Conservation (phyloP, 2,113 vertebrate species). For the Protobothrops flavoviridis region DNA sequence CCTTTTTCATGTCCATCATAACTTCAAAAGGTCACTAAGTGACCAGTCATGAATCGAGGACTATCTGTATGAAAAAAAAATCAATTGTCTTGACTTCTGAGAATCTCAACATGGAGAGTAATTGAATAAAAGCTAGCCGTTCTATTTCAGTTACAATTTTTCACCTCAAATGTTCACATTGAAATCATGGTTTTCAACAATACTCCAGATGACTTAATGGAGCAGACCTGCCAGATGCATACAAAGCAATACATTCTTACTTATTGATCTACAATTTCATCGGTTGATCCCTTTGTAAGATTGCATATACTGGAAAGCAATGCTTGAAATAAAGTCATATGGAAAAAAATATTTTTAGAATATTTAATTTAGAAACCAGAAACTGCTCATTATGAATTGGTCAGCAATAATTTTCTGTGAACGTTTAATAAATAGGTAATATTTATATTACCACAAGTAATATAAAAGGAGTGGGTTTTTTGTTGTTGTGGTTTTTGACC, state of each 20-base stretch:
- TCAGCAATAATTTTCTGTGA: not conserved
- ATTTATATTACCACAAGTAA: not conserved
- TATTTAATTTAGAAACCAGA: not conserved
- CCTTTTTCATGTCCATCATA: not conserved
- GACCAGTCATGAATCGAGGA: too few species aligned
- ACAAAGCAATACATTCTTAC: not conserved
- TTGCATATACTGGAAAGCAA: not conserved
- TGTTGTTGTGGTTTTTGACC: not conserved
- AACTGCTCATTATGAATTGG: not conserved
- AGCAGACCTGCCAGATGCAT: not conserved
- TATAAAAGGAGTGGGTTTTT: not conserved
- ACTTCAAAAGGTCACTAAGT: not conserved
- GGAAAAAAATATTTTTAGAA: not conserved
- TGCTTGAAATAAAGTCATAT: not conserved
- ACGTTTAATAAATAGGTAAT: not conserved
- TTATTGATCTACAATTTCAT: not conserved
- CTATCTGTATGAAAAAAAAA: not conserved
- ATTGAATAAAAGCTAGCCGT: not conserved
- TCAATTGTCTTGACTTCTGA: not conserved
- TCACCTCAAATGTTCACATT: not conserved
- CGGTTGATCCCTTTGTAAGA: not conserved
- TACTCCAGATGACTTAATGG: not conserved
- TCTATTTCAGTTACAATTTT: not conserved
- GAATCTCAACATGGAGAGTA: not conserved
- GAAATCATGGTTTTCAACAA: not conserved